Evolutionary conservation across 2,113 vertebrate genomes (phyloP).

Genomic region (Prietella phreatophila): DNA sequence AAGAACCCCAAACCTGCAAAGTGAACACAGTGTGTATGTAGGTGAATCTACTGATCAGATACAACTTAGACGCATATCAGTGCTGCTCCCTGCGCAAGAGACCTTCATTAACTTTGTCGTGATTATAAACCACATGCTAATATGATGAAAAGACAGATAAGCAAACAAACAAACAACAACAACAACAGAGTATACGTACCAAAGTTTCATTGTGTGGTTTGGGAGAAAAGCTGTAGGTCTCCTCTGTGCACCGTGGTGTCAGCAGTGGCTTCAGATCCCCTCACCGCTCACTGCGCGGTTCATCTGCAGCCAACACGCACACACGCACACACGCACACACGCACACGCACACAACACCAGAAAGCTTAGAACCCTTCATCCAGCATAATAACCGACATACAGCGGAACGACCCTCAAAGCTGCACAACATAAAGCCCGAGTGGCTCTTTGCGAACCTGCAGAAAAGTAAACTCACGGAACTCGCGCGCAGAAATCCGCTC

Average conservation of each 20-base stretch:
- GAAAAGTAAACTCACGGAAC: conserved; percentile 69
- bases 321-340: conserved; percentile 51
- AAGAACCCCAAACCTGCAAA: conserved; percentile 62
- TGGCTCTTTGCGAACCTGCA: not conserved
- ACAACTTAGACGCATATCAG: not conserved
- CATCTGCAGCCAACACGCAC: conserved; percentile 58
- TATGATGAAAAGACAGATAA: not conserved
- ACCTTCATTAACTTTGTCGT: not conserved
- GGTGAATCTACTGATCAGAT: not conserved
- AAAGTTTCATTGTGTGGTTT: conserved; percentile 63
- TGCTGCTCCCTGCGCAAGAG: not conserved
- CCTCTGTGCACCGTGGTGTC: conserved; percentile 56
- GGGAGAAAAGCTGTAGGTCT: conserved; percentile 10
- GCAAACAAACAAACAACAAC: not conserved
- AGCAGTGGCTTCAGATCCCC: conserved; percentile 58
- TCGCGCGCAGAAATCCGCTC: conserved; percentile 60
- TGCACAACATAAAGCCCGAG: not conserved
- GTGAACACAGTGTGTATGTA: conserved; percentile 15
- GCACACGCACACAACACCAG: not conserved
- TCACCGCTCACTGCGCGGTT: conserved; percentile 64
- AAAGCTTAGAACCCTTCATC: not conserved
- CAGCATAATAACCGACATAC: not conserved
- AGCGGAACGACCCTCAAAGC: not conserved
- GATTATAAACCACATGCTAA: not conserved
- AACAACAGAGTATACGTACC: conserved; percentile 52